phyloP scores from a whole-genome alignment of 2,888 invertebrate genomes.

The Adineta ricciae region DNA sequence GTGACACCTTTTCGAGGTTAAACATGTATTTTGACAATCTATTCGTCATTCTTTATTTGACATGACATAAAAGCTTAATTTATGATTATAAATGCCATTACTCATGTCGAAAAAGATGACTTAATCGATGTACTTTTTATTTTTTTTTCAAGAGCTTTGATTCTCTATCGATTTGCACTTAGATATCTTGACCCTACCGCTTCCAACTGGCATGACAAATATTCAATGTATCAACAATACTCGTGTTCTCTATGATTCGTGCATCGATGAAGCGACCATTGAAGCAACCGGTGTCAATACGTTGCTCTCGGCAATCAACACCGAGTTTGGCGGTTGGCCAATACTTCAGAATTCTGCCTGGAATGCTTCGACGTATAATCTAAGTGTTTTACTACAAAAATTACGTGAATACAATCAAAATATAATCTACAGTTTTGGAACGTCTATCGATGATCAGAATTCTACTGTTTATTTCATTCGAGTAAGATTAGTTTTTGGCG shows the following conservation, averaged over 20 bases:
- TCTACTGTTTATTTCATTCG: constrained; percentile 51
- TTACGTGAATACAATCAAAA: constrained; percentile 13
- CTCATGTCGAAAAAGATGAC: too few species aligned
- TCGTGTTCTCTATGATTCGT: constrained; percentile 25
- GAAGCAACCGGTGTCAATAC: not conserved
- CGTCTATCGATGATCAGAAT: constrained; percentile 69
- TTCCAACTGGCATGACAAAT: constrained; percentile 19
- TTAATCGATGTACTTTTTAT: too few species aligned
- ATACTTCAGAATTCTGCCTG: not conserved
- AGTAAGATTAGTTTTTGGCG: not conserved
- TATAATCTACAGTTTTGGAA: constrained; percentile 13
- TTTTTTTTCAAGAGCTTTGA: too few species aligned
- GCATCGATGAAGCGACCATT: constrained; percentile 16
- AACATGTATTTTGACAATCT: too few species aligned
- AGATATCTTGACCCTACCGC: constrained; percentile 24
- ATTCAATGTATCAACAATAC: constrained; percentile 48
- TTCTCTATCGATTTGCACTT: not conserved
- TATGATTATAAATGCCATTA: too few species aligned
- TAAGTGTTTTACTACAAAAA: not conserved
- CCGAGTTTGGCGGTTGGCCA: constrained; percentile 29
- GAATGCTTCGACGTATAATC: not conserved
- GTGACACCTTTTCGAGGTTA: too few species aligned
- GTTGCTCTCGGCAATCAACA: not conserved
- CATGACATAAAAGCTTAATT: too few species aligned
- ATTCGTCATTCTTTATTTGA: too few species aligned